These are phyloP conservation scores for Protomyctophum bolini DNA, from an alignment of 2,113 vertebrate species.

Conservation along the genomic window DNA sequence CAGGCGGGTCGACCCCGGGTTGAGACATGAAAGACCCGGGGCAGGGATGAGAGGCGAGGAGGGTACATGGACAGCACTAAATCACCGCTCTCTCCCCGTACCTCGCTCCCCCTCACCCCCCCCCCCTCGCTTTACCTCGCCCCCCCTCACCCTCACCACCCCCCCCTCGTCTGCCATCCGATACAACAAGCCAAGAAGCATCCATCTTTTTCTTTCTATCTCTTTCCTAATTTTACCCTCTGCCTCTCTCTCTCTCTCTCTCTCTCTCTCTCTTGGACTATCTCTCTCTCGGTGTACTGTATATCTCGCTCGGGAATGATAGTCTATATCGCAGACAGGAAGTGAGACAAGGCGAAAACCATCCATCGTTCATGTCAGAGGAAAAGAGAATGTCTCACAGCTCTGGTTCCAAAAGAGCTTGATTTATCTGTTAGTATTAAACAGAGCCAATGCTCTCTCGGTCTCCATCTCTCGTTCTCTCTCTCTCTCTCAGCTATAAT, in stretches of 20 bases:
- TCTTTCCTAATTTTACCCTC: constrained; percentile 28
- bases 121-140: not conserved
- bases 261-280: constrained; percentile 1
- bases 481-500: not conserved
- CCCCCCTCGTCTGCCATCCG: constrained; percentile 64
- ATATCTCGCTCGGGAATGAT: constrained; percentile 66
- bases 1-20: constrained; percentile 79
- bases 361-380: constrained; percentile 65
- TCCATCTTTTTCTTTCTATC: constrained; percentile 39
- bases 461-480: not conserved
- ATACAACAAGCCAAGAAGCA: constrained; percentile 67
- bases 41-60: constrained; percentile 74
- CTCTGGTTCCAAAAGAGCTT: constrained; percentile 65
- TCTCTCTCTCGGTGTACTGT: no score
- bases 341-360: constrained; percentile 53
- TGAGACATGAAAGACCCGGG: constrained; percentile 85
- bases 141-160: constrained; percentile 37
- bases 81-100: constrained; percentile 73
- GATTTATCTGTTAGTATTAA: constrained; percentile 62
- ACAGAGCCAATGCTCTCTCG: constrained; percentile 35
- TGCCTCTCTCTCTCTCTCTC: constrained; percentile 16
- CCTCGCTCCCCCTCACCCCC: constrained; percentile 5
- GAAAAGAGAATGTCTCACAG: constrained; percentile 72
- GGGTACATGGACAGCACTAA: constrained; percentile 78
- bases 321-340: constrained; percentile 79